Evolutionary conservation across 2,113 vertebrate genomes (phyloP), one percentile per base, ranked within the genome.

Genomic region (Tachysurus vachellii): DNA sequence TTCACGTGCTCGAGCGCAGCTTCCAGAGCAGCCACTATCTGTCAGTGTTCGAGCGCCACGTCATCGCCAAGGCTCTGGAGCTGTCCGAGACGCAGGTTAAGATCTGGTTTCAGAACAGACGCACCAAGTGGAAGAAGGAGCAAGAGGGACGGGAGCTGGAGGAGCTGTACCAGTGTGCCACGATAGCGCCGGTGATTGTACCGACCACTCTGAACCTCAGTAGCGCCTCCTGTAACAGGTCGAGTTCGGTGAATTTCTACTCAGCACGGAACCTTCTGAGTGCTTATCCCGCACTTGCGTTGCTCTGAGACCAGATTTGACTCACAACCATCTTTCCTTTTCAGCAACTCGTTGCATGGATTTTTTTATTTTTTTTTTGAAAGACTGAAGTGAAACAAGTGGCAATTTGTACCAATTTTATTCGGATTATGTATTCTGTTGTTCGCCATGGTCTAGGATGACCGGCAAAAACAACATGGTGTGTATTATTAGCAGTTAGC

Each of bases 61-160:
- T 62, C 86, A 92, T 95, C 77, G 93, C 95, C 77, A 23, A 92
- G 0, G 91, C 92, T 4, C 92, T 96, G 44, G 81, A 76, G 26
- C 93, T 96, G 19, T 94, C 95, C 16, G 93, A 96, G 90, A 96
- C 94, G 0, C 95, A 96, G 91, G 94, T 96, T 23, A 96, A 96
- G 91, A 95, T 96, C 91, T 96, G 95, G 95, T 96, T 96, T 56
- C 95, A 96, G 92, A 96, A 96, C 93, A 77, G 95, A 1, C 94
- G 95, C 76, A 96, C 95, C 70, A 96, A 95, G 89, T 95, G 95
- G 95, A 96, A 95, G 91, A 96, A 95, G 90, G 95, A 95, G 85
- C 86, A 85, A 81, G 91, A 76, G 53, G 91, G 80, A 31, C 89
- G 54, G 1, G 91, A 88, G 73, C 79, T 31, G 1, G 89, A 92